These are phyloP conservation scores for Dicrurus megarhynchus DNA, from an alignment of 2,113 vertebrate genomes.

Conservation along the genomic window DNA sequence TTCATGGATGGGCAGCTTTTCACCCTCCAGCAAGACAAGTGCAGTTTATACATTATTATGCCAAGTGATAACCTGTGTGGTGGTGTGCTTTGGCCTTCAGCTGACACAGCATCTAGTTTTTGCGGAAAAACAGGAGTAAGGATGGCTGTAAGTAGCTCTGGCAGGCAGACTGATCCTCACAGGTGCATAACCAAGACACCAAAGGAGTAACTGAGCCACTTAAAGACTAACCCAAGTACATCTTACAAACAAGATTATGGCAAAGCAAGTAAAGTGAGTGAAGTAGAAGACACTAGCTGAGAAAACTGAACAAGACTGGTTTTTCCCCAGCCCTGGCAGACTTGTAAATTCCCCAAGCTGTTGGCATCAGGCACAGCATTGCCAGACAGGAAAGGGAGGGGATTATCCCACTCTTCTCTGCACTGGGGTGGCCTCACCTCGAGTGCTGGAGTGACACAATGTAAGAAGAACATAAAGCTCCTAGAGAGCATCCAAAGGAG, in stretches of 20 bases:
- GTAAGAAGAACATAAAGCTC: not conserved
- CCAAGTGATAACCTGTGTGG: not conserved
- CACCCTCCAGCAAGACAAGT: not conserved
- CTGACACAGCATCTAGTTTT: not conserved
- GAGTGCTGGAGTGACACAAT: not conserved
- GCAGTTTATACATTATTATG: not conserved
- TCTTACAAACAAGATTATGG: not conserved
- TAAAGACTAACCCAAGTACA: not conserved
- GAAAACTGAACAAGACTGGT: not conserved
- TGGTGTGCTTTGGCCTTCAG: not conserved
- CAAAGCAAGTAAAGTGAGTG: not conserved
- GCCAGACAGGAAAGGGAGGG: fast-evolving
- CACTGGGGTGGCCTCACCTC: fast-evolving
- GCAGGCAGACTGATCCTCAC: not conserved
- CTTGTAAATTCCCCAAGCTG: not conserved
- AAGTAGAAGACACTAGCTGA: not conserved
- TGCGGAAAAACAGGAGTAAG: not conserved
- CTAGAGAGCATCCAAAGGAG: not conserved
- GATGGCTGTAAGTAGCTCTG: not conserved
- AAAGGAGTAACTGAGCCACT: not conserved
- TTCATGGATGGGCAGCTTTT: not conserved
- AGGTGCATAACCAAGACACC: not conserved
- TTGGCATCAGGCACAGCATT: not conserved
- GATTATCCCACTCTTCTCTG: fast-evolving
- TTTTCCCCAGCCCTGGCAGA: not conserved